These are phyloP conservation scores for Scaptomyza hsui DNA, from an alignment of 1,140 invertebrate genomes.

Conservation along the genomic window DNA sequence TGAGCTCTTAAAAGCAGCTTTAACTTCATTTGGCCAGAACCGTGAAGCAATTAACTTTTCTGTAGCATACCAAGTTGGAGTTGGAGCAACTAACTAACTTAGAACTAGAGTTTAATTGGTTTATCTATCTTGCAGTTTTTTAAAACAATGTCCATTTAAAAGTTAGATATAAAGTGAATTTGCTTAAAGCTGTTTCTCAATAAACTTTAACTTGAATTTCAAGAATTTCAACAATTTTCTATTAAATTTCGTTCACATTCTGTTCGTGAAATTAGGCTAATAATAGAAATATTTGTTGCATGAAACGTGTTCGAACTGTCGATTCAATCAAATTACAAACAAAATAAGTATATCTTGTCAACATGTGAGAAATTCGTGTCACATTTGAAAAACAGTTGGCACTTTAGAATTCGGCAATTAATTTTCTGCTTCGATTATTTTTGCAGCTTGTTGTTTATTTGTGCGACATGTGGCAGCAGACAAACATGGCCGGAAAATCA, in stretches of 20 bases:
- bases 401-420: conserved; percentile 52
- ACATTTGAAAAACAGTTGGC: conserved; percentile 32
- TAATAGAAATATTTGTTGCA: background rate
- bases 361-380: conserved; percentile 1
- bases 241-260: background rate
- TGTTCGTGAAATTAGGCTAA: background rate
- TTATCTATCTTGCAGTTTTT: conserved; percentile 4
- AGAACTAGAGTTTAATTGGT: background rate
- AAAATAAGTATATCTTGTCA: conserved; percentile 5
- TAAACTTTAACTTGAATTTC: too few species aligned
- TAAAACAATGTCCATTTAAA: too few species aligned
- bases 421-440: conserved; percentile 52
- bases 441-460: conserved; percentile 57
- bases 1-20: conserved; percentile 65
- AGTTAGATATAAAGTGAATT: too few species aligned
- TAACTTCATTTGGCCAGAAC: conserved; percentile 49
- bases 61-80: background rate
- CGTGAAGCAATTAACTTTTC: background rate
- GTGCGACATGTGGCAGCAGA: conserved; percentile 29
- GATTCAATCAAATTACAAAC: conserved; percentile 23
- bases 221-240: background rate
- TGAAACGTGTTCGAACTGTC: conserved; percentile 1
- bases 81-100: background rate
- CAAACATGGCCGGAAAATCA: conserved; percentile 26
- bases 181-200: too few species aligned